Evolutionary conservation across 2,888 invertebrate species (phyloP), one percentile per base, ranked within the genome.

Genomic region (Hybos culiciformis): DNA sequence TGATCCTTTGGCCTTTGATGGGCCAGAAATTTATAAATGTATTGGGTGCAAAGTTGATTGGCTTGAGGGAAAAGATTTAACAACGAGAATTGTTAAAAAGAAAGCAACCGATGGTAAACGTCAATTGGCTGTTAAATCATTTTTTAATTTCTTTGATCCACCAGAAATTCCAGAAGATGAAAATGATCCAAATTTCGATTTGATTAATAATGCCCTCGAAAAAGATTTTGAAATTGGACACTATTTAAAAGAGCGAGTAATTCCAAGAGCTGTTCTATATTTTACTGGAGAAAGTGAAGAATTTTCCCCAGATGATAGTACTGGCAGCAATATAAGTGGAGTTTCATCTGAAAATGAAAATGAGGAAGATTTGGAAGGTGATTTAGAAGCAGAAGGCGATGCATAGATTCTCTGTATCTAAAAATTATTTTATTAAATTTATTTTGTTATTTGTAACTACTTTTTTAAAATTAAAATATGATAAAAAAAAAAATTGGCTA

Each of bases 201-300:
- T 61, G 26, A 56, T 62, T 12, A 59, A 59, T 46, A 58, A 51
- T 54, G 11, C 56, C 58, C 38, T 46, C 63, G 18, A 62, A 48
- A 83, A 84, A 43, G 97, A 98, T 70, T 98, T 93, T 69, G 97
- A 97, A 72, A 83, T 97, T 63, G 97, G 97, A 2, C 94, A 97
- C 70, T 92, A 92, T 69, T 82, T 98, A 57, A 82, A 93, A 57
- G 36, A 36, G 6, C 9, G 36, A n/a, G 21, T 36, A 14, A 21
- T 36, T 3, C 36, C 36, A n/a, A n/a, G 36, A 7, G 36, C 36
- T 11, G 19, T 36, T 20, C 19, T 36, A 21, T 36, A 21, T 21
- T 36, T 36, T 36, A 36, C 36, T 14, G 21, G 36, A 2, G 36
- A 36, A 36, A 21, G n/a, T n/a, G 36, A 36, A 36, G 36, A 36